Base-by-base conservation (phyloP, 2,888 invertebrate genomes). In the Andrena bucephala region DNA sequence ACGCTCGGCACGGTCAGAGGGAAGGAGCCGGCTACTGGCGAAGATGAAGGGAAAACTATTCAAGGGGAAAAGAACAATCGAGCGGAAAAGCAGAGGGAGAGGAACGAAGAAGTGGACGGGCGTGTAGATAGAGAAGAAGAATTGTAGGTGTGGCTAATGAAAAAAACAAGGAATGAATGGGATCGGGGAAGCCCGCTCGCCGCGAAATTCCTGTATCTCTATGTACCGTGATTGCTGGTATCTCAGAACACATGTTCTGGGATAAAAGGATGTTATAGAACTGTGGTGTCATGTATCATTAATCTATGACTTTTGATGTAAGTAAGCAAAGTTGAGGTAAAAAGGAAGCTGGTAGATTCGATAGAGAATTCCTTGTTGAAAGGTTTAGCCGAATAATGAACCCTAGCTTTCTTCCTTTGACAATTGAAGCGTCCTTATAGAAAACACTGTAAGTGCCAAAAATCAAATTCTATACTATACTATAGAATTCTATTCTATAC, bases 31-130 rank as follows among this genome's bases (percentile, higher is more conserved):
- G 71, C 8, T 33, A 57, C 48, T 29, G 36, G 63, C 16, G 71
- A 78, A 69, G 77, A 87, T 77, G 78, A 77, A 81, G 80, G 76
- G 88, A 84, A 84, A 86, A 84, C 83, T 76, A 76, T 67, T 77
- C 57, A 36, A 75, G 79, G 70, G 71, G 20, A 68, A 81, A 69
- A 60, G 62, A 69, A 67, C 68, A 84, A 72, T 83, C 68, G 54
- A 68, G 69, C 59, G 71, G 57, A 73, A 74, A 73, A 78, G 82
- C 50, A 76, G 67, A 54, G 36, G 52, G 60, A 52, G 29, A 29
- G 13, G 59, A 54, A 42, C n/a, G 63, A 20, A 52, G 60, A 75
- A 72, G 68, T 69, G 72, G 52, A 50, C 65, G 42, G 20, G 31
- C 16, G 33, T 20, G 54, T 20, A 65, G 57, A 65, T 36, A 27